These are phyloP conservation scores for Aleiodes sp. DNA, from an alignment of 1,140 invertebrate species.

Conservation along the genomic window DNA sequence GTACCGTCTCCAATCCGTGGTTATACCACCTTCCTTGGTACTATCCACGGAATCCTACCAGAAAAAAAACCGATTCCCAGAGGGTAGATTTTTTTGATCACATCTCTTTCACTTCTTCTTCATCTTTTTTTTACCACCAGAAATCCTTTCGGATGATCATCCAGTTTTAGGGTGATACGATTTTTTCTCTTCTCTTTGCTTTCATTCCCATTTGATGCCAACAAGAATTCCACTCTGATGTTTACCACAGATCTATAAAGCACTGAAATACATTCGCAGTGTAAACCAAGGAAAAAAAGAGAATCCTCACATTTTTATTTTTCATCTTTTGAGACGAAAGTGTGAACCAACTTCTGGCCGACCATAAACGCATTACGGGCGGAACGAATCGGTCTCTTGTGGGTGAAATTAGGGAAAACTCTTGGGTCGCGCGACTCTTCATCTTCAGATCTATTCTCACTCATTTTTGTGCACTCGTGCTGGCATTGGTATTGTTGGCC, in stretches of 20 bases:
- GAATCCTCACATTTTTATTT: no score
- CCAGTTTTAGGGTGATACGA: slow-evolving; percentile 19
- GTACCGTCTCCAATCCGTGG: slow-evolving; percentile 63
- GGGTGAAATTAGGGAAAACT: slow-evolving; percentile 54
- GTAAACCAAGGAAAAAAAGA: neutral
- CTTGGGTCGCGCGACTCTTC: slow-evolving; percentile 44
- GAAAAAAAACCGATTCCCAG: slow-evolving; percentile 34
- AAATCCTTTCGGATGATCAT: slow-evolving; percentile 14
- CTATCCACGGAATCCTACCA: slow-evolving; percentile 30
- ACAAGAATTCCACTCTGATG: neutral
- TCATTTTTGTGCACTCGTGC: slow-evolving; percentile 18
- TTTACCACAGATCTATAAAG: neutral
- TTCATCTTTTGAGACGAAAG: neutral
- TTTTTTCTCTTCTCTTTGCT: neutral
- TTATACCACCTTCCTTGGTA: slow-evolving; percentile 53
- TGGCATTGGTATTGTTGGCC: slow-evolving; percentile 17
- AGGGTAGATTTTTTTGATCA: slow-evolving; percentile 24
- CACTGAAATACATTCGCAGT: neutral
- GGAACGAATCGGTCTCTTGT: slow-evolving; percentile 54
- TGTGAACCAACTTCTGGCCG: slow-evolving; percentile 32
- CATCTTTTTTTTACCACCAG: slow-evolving; percentile 29
- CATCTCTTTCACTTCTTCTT: slow-evolving; percentile 19
- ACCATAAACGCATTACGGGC: slow-evolving; percentile 58
- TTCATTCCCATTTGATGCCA: neutral
- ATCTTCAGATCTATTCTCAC: slow-evolving; percentile 16